A percentile compares a stretch with the other conserved stretches of the same genome.
Conservation (phyloP, 2,113 vertebrate genomes). For the Festucalex cinctus region DNA sequence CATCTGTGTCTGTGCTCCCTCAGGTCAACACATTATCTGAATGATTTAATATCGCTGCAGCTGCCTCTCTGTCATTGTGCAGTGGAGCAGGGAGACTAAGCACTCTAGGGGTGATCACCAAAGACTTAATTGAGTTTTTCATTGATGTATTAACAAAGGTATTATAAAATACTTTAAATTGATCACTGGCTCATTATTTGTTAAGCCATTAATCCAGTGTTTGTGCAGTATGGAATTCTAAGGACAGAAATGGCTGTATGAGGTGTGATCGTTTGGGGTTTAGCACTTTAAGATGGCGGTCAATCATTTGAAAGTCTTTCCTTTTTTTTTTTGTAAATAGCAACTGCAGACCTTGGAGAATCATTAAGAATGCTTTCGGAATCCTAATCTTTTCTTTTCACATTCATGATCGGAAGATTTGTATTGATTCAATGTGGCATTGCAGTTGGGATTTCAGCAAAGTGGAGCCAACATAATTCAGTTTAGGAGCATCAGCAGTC, state of each 20-base stretch:
- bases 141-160: constrained; percentile 22
- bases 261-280: neutral
- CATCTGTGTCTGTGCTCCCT: constrained; percentile 34
- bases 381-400: neutral
- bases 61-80: constrained; percentile 46
- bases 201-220: neutral
- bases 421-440: too few relatives aligned
- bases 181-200: constrained; percentile 10
- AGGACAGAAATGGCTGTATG: neutral
- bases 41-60: constrained; percentile 59
- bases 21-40: constrained; percentile 62
- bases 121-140: constrained; percentile 28
- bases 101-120: constrained; percentile 24
- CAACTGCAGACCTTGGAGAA: neutral
- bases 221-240: neutral
- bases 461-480: too few relatives aligned
- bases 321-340: neutral
- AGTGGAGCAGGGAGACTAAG: constrained; percentile 30
- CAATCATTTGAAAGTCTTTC: too few relatives aligned
- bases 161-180: constrained; percentile 4
- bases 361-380: neutral
- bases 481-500: too few relatives aligned
- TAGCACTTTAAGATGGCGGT: neutral
- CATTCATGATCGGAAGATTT: too few relatives aligned
- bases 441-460: too few relatives aligned